Evolutionary conservation across 53 echinoderm and acorn worm genomes (phyloP), one percentile per base, ranked within the genome.

Genomic region (Arbacia lixula): DNA sequence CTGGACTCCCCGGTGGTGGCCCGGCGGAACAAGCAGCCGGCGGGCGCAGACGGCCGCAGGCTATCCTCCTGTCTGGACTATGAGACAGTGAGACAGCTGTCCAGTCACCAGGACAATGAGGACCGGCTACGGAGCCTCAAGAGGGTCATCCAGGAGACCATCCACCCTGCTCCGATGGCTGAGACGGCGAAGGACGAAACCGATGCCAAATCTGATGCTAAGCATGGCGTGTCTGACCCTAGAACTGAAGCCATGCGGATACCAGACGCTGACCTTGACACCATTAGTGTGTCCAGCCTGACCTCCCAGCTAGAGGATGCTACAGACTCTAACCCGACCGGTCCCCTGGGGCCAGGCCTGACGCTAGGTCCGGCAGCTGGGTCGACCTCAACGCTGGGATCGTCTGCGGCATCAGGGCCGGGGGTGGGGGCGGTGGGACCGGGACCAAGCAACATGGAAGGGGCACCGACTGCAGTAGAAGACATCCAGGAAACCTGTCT

Each of bases 21-120:
- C 32, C 90, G 88, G 0, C 87, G 89, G 11, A 88, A 75, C 68
- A 71, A 83, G 65, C 90, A 93, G 43, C 87, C 93, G 21, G 68
- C 90, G 6, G 83, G 80, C 3, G 71, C 87, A 16, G 90, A 90
- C 1, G 88, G 88, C 2, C 55, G 95, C 12, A 71, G 95, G 20
- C 88, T 95, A 12, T 95, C 92, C 8, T 95, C 95, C 0, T 92
- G 92, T 36, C 85, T 95, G 62, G 92, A 95, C 72, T 92, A 95
- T 41, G 89, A 91, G 61, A 92, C 90, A 0, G 68, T 89, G 25
- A 89, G 85, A 72, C 83, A 87, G 32, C 86, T 92, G 63, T 69
- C 77, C 10, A 77, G 87, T 0, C 86, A 87, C 28, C 69, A 57
- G 65, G 91, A 92, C 60, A 85, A 82, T 5, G 92, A 92, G 66